Base-by-base conservation (phyloP, 2,797 vertebrate species). In the Lycodopsis pacificus region DNA sequence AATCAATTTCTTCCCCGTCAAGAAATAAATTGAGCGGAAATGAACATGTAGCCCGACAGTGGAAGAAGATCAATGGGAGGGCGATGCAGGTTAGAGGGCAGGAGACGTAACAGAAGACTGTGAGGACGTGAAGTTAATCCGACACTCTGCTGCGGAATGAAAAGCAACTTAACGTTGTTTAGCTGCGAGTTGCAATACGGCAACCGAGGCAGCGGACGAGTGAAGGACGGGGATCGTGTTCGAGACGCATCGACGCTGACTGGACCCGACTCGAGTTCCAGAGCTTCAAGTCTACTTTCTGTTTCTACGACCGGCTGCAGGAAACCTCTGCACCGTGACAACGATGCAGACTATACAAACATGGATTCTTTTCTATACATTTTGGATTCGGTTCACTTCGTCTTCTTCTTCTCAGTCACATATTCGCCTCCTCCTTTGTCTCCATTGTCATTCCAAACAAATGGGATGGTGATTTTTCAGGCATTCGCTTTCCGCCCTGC, bases 81-180 rank as follows among this genome's bases (percentile, higher is more conserved):
- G 65, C 34, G 40, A 7, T 46, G 44, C 20, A 14, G 46, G 75
- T 64, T 48, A 53, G 8, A 64, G 38, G 46, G 61, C 25, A 22
- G 36, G 38, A 44, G 49, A 36, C 44, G 77, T 74, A 38, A 73
- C 78, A 79, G 36, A 42, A 40, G 65, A 62, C 0, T 20, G 48
- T 53, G 62, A 67, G 67, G 75, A 59, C 58, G 59, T 30, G 49
- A 74, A 62, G 38, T 62, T 58, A 3, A 65, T 14, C 49, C 62
- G 65, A 69, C 51, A 30, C 54, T 65, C 27, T 20, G 73, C 79
- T 79, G 71, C 53, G 81, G 76, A 74, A 70, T 58, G 58, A 46
- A 65, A 34, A 3, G 49, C 8, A 59, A 6, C 53, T 34, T 74
- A 71, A 86, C 78, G 80, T 59, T 68, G 59, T 82, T 87, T 76